phyloP scores from a whole-genome alignment of 2,888 invertebrate species.

The Helleia helle region DNA sequence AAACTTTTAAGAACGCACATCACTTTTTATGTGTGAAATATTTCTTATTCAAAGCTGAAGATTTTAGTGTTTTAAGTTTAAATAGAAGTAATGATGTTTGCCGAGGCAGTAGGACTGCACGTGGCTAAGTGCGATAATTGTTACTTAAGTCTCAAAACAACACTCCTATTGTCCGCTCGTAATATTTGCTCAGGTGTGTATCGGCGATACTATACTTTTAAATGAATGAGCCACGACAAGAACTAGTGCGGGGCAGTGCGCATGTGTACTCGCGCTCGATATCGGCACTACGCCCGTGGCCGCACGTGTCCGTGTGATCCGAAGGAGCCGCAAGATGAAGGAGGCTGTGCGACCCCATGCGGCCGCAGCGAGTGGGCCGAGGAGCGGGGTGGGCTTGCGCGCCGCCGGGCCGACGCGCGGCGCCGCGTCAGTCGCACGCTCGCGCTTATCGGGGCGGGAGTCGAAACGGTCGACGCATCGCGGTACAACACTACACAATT shows the following conservation, averaged over 20 bases:
- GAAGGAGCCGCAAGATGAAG: conserved; percentile 36
- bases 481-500: conserved; percentile 25
- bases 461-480: conserved; percentile 31
- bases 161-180: conserved; percentile 48
- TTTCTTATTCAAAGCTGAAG: background rate
- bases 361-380: conserved; percentile 20
- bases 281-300: conserved; percentile 56
- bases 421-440: conserved; percentile 50
- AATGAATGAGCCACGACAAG: conserved; percentile 53
- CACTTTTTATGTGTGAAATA: background rate
- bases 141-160: conserved; percentile 42
- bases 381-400: conserved; percentile 34
- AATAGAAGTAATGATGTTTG: background rate
- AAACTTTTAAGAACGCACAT: no score
- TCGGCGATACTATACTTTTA: conserved; percentile 37
- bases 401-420: conserved; percentile 21
- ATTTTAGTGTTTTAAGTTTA: background rate
- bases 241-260: conserved; percentile 43
- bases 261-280: conserved; percentile 67
- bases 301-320: conserved; percentile 32
- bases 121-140: conserved; percentile 29
- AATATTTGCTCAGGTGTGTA: conserved; percentile 69
- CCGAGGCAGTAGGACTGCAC: background rate
- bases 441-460: conserved; percentile 46
- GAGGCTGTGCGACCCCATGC: conserved; percentile 45